Evolutionary conservation across 2,888 invertebrate species (phyloP).

Genomic region (Nephrocerus scutellatus): DNA sequence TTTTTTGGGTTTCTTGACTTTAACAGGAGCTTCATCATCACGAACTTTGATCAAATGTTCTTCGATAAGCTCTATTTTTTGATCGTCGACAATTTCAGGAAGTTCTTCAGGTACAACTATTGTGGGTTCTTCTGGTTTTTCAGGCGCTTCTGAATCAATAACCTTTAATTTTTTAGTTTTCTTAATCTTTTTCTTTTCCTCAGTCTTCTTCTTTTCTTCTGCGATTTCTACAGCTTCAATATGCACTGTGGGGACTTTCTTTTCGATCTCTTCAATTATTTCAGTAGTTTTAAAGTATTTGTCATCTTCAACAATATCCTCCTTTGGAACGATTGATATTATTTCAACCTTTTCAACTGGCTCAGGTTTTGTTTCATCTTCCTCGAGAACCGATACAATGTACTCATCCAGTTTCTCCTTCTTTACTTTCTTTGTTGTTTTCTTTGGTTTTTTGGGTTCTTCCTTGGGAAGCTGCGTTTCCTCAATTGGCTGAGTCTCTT

Average conservation of each 20-base stretch:
- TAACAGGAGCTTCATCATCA: conserved; percentile 20
- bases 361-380: conserved; percentile 28
- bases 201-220: conserved; percentile 11
- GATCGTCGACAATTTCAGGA: conserved; percentile 2
- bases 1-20: conserved; percentile 24
- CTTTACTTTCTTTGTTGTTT: conserved; percentile 28
- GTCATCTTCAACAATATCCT: conserved; percentile 20
- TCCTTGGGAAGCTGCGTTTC: conserved; percentile 22
- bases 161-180: conserved; percentile 45
- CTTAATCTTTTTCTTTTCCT: conserved; percentile 19
- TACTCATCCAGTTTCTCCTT: conserved; percentile 35
- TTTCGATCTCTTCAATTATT: conserved; percentile 40
- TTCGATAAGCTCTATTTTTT: conserved; percentile 10
- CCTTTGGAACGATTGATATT: conserved; percentile 20
- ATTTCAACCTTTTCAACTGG: conserved; percentile 22
- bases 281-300: conserved; percentile 30
- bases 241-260: conserved; percentile 40
- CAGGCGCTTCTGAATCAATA: conserved; percentile 43
- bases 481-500: conserved; percentile 32
- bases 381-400: conserved; percentile 36
- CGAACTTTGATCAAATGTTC: conserved; percentile 11
- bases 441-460: conserved; percentile 25
- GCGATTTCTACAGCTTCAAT: conserved; percentile 22
- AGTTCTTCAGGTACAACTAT: conserved; percentile 12
- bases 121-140: conserved; percentile 30